phyloP scores from a whole-genome alignment of 37 sponge, comb jelly and placozoan genomes.

The Agelas oroides region DNA sequence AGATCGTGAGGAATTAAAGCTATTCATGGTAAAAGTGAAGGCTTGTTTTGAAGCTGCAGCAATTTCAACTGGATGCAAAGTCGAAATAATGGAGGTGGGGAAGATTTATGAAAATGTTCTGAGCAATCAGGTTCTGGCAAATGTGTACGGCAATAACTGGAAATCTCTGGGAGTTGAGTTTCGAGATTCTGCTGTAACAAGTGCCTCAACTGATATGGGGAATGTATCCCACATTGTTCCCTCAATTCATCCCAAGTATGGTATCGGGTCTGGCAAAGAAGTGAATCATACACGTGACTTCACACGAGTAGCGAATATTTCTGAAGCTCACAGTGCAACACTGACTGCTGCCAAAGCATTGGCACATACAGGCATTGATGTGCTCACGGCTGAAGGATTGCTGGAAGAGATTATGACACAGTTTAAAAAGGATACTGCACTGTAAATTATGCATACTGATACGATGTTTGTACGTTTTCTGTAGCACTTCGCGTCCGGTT shows the following conservation, averaged over 20 bases:
- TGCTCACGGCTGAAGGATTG: conserved; percentile 63
- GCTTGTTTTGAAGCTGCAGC: conserved; percentile 80
- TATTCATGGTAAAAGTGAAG: conserved; percentile 45
- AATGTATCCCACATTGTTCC: conserved; percentile 87
- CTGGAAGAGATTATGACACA: conserved; percentile 43
- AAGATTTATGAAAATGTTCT: conserved; percentile 54
- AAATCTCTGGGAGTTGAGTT: conserved; percentile 19
- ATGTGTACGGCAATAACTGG: conserved; percentile 54
- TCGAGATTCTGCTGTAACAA: neutral
- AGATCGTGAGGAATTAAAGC: conserved; percentile 47
- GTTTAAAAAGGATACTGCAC: conserved; percentile 16
- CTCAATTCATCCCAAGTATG: conserved; percentile 83
- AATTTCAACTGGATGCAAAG: conserved; percentile 74
- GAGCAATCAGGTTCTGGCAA: conserved; percentile 53
- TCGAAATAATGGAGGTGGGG: conserved; percentile 36
- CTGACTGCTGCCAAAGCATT: conserved; percentile 77
- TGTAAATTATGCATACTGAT: too few relatives aligned
- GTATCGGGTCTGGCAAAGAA: conserved; percentile 64
- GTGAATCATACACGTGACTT: conserved; percentile 80
- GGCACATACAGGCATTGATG: conserved; percentile 79
- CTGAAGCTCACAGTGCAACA: conserved; percentile 64
- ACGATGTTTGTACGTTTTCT: too few relatives aligned
- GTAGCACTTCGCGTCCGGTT: too few relatives aligned
- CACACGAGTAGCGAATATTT: conserved; percentile 63
- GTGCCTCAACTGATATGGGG: conserved; percentile 94